Base-by-base conservation (phyloP, 2,797 vertebrate genomes). In the Lagorchestes hirsutus region DNA sequence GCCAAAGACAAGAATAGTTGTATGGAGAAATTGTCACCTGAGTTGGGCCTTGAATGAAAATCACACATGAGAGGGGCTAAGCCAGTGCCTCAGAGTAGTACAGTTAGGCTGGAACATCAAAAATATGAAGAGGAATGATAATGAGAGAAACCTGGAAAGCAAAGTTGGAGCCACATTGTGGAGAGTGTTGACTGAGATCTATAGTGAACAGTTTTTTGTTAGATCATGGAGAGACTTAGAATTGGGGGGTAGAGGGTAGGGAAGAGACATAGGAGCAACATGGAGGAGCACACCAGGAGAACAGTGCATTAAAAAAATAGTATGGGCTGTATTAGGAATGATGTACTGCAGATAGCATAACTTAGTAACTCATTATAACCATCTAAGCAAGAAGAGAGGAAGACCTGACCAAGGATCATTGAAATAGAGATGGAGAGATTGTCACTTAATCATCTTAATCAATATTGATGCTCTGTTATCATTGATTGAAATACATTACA, bases 381-480 rank as follows among this genome's bases (percentile, higher is more conserved):
- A 46, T 27, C 40, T 87, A 46, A 87, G 22, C 40, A 87, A 87
- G 24, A 3, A 87, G 40, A 87, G 8, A 87, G 24, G 9, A 87
- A 87, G 22, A 9, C 9, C 74, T 50, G 74, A 0, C 40, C 40
- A 87, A 27, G 2, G 18, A 8, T 9, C n/a, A 2, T 46, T 50
- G 74, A 87, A 87, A 82, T 40, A 87, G 8, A 87, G 22, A 27
- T 87, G 46, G 40, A 87, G 40, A 87, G 22, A 87, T 50, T 87
- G 22, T 50, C 22, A 87, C 18, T 46, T 27, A 46, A 87, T 87
- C 22, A 87, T 59, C 2, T 56, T 6, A 92, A 93, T 55, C 57
- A 87, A 24, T 92, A 91, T 93, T 95, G 95, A 11, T 9, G 16
- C 91, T 94, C 58, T 95, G 34, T 56, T 95, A 46, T 82, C 28